phyloP scores from a whole-genome alignment of 2,888 invertebrate genomes.

The Mythimna ferrago region DNA sequence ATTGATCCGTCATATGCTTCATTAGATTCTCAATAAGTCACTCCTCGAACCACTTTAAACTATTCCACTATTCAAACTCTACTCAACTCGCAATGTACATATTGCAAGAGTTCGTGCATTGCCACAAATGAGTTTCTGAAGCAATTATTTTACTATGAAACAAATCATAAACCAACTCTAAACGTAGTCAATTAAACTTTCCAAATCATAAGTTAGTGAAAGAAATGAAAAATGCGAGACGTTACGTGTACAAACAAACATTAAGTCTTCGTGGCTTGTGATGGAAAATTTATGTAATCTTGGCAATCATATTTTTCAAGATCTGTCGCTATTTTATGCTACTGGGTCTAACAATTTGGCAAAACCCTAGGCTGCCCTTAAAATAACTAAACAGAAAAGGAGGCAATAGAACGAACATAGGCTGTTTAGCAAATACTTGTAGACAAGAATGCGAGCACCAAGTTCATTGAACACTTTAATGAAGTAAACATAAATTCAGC shows the following conservation, averaged over 20 bases:
- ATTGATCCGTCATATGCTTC: background rate
- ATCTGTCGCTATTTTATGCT: background rate
- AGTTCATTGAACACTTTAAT: conserved; percentile 51
- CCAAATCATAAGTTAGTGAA: conserved; percentile 5
- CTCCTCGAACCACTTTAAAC: conserved; percentile 23
- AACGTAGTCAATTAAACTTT: conserved; percentile 21
- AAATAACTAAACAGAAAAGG: background rate
- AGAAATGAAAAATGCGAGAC: conserved; percentile 1
- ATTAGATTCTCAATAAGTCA: conserved; percentile 20
- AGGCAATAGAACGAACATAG: conserved; percentile 13
- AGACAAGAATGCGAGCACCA: conserved; percentile 17
- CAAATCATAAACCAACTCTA: conserved; percentile 26
- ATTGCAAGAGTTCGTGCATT: conserved; percentile 53
- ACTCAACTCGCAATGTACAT: conserved; percentile 35
- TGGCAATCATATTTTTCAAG: background rate
- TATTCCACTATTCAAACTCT: conserved; percentile 22
- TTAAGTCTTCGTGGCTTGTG: background rate
- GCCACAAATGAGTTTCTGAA: conserved; percentile 51
- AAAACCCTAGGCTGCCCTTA: background rate
- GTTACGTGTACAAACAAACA: conserved; percentile 10
- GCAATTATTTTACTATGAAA: conserved; percentile 52
- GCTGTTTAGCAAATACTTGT: conserved; percentile 9
- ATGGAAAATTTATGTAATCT: conserved; percentile 6
- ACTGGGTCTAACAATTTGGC: background rate
- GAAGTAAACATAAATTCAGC: conserved; percentile 50